phyloP scores from a whole-genome alignment of 2,888 invertebrate genomes.

The Andrena minutula region DNA sequence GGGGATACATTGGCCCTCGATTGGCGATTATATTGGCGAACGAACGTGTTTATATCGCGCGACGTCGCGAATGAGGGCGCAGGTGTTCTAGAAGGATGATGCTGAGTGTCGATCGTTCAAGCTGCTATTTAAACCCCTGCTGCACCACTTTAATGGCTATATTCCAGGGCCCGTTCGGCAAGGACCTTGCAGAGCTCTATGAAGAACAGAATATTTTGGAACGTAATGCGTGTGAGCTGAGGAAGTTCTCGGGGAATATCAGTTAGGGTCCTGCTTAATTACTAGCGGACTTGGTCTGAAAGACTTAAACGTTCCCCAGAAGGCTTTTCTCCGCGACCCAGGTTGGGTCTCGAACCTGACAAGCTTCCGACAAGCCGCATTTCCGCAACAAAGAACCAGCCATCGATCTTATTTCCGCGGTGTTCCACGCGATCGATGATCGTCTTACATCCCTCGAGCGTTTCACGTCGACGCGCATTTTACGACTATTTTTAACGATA shows the following conservation, averaged over 20 bases:
- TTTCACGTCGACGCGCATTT: background rate
- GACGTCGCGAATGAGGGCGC: background rate
- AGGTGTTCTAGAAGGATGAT: background rate
- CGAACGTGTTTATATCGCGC: background rate
- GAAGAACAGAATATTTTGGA: too few relatives aligned
- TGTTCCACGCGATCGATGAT: constrained; percentile 41
- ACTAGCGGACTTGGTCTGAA: too few relatives aligned
- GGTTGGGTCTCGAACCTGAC: constrained; percentile 16
- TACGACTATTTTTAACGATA: background rate
- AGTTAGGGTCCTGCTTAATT: too few relatives aligned
- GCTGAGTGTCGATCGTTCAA: background rate
- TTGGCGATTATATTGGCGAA: constrained; percentile 9
- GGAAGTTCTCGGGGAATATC: too few relatives aligned
- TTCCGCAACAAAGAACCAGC: constrained; percentile 34
- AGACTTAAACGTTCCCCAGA: too few relatives aligned
- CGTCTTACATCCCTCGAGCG: constrained; percentile 23
- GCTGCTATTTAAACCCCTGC: background rate
- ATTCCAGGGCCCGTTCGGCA: too few relatives aligned
- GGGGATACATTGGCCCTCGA: background rate
- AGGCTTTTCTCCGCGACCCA: too few relatives aligned
- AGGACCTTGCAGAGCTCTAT: background rate
- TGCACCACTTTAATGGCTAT: too few relatives aligned
- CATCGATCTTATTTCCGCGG: constrained; percentile 43
- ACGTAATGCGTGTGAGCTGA: too few relatives aligned
- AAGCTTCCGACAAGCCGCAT: constrained; percentile 41